Evolutionary conservation across 2,888 invertebrate genomes (phyloP).

Genomic region (Melolontha melolontha): DNA sequence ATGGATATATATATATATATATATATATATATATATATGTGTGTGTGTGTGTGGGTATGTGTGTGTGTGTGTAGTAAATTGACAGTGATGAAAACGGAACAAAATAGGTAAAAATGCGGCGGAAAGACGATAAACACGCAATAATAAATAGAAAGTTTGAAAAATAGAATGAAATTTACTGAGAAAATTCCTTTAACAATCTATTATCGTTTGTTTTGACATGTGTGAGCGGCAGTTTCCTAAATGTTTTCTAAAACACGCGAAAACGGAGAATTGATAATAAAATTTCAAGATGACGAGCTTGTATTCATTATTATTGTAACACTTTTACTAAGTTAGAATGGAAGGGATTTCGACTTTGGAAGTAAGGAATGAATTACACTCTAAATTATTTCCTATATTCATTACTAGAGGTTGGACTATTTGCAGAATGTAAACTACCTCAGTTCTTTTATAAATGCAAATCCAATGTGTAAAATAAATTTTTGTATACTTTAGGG

Average conservation of each 20-base stretch:
- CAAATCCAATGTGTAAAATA: too few relatives aligned
- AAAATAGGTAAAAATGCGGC: neutral
- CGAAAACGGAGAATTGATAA: constrained; percentile 6
- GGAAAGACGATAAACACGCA: constrained; percentile 2
- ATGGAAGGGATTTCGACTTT: too few relatives aligned
- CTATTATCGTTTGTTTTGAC: constrained; percentile 13
- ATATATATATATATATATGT: too few relatives aligned
- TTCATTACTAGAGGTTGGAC: too few relatives aligned
- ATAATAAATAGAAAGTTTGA: constrained; percentile 23
- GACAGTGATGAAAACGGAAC: constrained; percentile 1
- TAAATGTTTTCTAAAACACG: constrained; percentile 6
- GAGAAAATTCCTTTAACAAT: constrained; percentile 23
- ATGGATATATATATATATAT: too few relatives aligned
- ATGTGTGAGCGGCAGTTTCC: constrained; percentile 1
- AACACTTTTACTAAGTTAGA: too few relatives aligned
- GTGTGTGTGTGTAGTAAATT: neutral
- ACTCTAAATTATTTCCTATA: too few relatives aligned
- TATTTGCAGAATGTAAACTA: too few relatives aligned
- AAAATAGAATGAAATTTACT: neutral
- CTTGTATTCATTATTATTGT: neutral
- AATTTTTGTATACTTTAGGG: too few relatives aligned
- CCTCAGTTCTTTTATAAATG: too few relatives aligned
- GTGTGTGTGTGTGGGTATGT: too few relatives aligned
- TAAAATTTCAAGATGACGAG: neutral
- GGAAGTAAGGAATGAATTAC: too few relatives aligned